phyloP scores from a whole-genome alignment of 1,140 invertebrate genomes.

The Papilio aristodemus region DNA sequence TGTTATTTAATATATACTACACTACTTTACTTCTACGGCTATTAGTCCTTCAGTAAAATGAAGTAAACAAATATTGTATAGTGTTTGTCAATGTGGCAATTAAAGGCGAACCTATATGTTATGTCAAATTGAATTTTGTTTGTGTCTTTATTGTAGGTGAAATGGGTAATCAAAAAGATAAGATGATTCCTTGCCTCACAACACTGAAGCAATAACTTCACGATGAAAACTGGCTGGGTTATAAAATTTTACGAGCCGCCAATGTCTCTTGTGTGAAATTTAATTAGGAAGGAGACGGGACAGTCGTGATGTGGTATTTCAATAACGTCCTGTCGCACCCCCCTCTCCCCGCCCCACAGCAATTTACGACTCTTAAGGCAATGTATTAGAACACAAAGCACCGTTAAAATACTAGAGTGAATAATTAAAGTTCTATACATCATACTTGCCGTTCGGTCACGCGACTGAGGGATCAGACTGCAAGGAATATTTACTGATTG shows the following conservation, averaged over 20 bases:
- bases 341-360: constrained; percentile 40
- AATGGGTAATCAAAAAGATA: constrained; percentile 12
- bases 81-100: too few relatives aligned
- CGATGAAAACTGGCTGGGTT: constrained; percentile 61
- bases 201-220: constrained; percentile 45
- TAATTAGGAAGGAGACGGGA: constrained; percentile 63
- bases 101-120: too few relatives aligned
- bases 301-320: constrained; percentile 62
- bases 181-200: constrained; percentile 16
- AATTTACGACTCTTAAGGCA: constrained; percentile 53
- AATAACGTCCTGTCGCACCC: constrained; percentile 54
- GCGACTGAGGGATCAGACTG: constrained; percentile 3
- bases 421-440: constrained; percentile 51
- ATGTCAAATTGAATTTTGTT: not conserved
- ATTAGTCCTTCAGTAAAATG: not conserved
- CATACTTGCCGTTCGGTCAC: constrained; percentile 21
- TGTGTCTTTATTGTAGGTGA: not conserved
- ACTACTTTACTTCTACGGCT: not conserved
- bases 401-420: constrained; percentile 48
- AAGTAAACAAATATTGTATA: not conserved
- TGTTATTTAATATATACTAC: not conserved
- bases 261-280: constrained; percentile 61
- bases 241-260: constrained; percentile 62
- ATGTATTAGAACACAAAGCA: constrained; percentile 38
- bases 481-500: constrained; percentile 14